Base-by-base conservation (phyloP, 2,888 invertebrate genomes). In the Dasysyrphus albostriatus region DNA sequence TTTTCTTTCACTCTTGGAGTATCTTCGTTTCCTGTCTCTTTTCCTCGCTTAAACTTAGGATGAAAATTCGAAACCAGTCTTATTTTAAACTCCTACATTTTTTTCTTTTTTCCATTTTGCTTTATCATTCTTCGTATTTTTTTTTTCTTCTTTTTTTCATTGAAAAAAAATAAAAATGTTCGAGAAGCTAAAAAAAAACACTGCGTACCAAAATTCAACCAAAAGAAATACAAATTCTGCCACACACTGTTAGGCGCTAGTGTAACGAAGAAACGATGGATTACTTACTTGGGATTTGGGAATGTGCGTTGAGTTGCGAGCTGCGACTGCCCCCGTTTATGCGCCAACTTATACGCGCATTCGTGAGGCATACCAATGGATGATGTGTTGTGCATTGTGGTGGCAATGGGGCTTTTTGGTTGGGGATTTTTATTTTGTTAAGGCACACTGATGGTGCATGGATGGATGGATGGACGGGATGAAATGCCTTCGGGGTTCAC, bases 11-110 rank as follows among this genome's bases (percentile, higher is more conserved):
- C 42, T 54, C 67, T 74, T 61, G 51, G 12, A 7, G 67, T 61
- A 44, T 83, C 47, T 82, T 74, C 69, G 58, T 82, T 63, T 73
- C 56, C 42, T 59, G 10, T 79, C 59, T 79, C 76, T 81, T 42
- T 81, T 44, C 32, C 19, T 76, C 65, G 14, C 44, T 47, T 58
- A 24, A 84, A 84, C 84, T 80, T 84, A 65, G 75, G 39, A 51
- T 67, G 80, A 79, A 74, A 79, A 78, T 70, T 61, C 63, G 67
- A 79, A 84, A 80, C 84, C 84, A 81, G 81, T 84, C 76, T 81
- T 81, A 65, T 84, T 84, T 76, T 80, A 84, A 81, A 76, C 84
- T 76, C 67, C 61, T 82, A 72, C 32, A 58, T 70, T 51, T 69
- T 54, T 73, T 73, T 72, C 61, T 63, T 54, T 54, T 85, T 82